Percentiles rank a stretch among this genome's conserved stretches.
phyloP scores from a whole-genome alignment of 2,113 vertebrate species.

The Coryphaenoides rupestris region DNA sequence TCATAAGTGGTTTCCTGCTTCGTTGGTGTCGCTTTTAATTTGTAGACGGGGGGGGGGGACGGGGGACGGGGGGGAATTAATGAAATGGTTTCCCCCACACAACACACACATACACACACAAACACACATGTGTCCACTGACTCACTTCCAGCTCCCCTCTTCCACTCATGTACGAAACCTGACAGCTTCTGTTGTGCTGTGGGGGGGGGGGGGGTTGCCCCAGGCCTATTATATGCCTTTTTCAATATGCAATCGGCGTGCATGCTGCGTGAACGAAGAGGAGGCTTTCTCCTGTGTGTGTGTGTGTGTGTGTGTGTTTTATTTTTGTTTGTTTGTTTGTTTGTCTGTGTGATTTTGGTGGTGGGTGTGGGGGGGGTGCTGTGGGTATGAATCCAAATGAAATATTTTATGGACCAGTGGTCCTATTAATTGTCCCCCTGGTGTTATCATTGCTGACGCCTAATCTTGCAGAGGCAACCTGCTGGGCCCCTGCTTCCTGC shows the following conservation, averaged over 20 bases:
- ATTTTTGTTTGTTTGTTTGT: constrained; percentile 53
- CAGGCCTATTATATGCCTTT: constrained; percentile 28
- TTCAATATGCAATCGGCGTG: constrained; percentile 46
- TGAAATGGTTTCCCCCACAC: neutral
- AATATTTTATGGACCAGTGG: constrained; percentile 88
- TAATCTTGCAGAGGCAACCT: constrained; percentile 77
- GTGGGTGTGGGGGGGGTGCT: neutral
- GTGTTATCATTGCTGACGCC: constrained; percentile 80
- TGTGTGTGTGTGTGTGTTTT: constrained; percentile 29
- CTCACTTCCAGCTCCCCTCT: no score
- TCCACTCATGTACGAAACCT: constrained; percentile 12
- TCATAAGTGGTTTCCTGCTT: no score
- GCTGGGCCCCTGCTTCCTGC: constrained; percentile 65
- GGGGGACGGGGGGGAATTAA: no score
- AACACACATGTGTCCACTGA: neutral
- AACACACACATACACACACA: constrained; percentile 17
- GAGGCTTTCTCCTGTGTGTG: constrained; percentile 15
- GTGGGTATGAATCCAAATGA: constrained; percentile 76
- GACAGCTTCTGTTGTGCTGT: constrained; percentile 28
- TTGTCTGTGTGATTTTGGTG: constrained; percentile 23
- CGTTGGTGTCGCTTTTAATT: no score
- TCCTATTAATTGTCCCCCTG: constrained; percentile 88
- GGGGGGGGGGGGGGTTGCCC: constrained; percentile 25
- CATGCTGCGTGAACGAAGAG: neutral
- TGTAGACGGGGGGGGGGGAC: no score